Evolutionary conservation across 2,888 invertebrate species (phyloP).

Genomic region (Oscheius sp.): DNA sequence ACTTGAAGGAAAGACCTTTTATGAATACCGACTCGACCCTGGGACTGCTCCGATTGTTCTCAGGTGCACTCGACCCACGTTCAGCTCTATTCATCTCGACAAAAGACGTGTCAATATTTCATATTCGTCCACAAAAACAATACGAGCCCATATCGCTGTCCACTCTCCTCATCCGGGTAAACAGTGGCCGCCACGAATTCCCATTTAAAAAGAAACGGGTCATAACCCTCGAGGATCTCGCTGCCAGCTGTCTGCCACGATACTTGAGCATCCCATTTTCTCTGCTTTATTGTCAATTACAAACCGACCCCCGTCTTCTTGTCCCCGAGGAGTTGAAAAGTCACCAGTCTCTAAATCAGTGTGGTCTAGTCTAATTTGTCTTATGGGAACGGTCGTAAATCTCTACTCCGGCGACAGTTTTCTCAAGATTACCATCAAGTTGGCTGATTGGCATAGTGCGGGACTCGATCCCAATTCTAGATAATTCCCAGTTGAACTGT

Average conservation of each 20-base stretch:
- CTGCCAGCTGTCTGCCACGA: slow-evolving; percentile 22
- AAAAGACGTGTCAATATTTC: slow-evolving; percentile 38
- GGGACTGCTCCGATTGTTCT: slow-evolving; percentile 19
- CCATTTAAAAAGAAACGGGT: slow-evolving; percentile 1
- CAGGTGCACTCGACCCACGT: slow-evolving; percentile 29
- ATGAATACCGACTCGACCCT: background rate
- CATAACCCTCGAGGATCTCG: background rate
- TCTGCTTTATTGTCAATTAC: slow-evolving; percentile 33
- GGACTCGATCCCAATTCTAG: slow-evolving; percentile 3
- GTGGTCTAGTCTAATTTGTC: background rate
- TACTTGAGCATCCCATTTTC: slow-evolving; percentile 31
- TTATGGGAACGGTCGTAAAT: slow-evolving; percentile 12
- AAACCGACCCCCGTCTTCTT: slow-evolving; percentile 4
- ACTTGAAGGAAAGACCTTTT: slow-evolving; percentile 32
- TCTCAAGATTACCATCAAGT: slow-evolving; percentile 32
- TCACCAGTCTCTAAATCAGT: background rate
- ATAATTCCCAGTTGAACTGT: background rate
- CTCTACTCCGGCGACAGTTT: slow-evolving; percentile 23
- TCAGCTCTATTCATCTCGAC: background rate
- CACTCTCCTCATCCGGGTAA: slow-evolving; percentile 8
- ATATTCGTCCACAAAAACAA: slow-evolving; percentile 29
- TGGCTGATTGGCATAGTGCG: slow-evolving; percentile 18
- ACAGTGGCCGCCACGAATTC: background rate
- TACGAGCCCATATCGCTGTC: background rate
- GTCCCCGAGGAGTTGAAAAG: background rate